Percentiles rank a stretch among this genome's conserved stretches.
Conservation (phyloP, 2,888 invertebrate genomes). For the Boloria euphrosyne region DNA sequence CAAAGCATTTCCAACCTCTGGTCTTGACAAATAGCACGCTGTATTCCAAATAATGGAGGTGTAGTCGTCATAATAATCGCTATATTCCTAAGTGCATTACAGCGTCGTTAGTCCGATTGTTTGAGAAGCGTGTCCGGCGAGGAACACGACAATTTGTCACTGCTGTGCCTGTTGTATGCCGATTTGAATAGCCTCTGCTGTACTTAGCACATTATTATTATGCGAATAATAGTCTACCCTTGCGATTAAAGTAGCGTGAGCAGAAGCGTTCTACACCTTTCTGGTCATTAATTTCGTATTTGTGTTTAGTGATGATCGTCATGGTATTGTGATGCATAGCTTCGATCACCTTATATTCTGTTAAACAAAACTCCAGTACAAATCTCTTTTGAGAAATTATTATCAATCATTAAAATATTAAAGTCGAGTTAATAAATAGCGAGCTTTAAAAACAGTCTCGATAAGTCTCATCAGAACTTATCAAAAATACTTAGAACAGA, state of each 20-base stretch:
- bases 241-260: slow-evolving; percentile 12
- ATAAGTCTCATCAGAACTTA: too few species aligned
- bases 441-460: too few species aligned
- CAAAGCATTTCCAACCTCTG: slow-evolving; percentile 28
- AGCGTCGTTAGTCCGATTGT: slow-evolving; percentile 48
- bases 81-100: slow-evolving; percentile 37
- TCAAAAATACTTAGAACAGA: too few species aligned
- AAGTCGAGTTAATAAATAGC: too few species aligned
- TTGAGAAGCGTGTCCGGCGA: slow-evolving; percentile 53
- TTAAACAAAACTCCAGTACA: too few species aligned
- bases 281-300: too few species aligned
- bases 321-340: too few species aligned
- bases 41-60: slow-evolving; percentile 21
- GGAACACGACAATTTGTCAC: slow-evolving; percentile 61
- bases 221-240: slow-evolving; percentile 28
- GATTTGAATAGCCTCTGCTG: slow-evolving; percentile 52
- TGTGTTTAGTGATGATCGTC: too few species aligned
- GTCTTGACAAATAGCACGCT: slow-evolving; percentile 29
- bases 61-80: slow-evolving; percentile 34
- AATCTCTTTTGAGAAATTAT: too few species aligned
- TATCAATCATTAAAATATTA: too few species aligned
- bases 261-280: too few species aligned
- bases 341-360: too few species aligned
- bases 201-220: slow-evolving; percentile 58
- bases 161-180: slow-evolving; percentile 47